Percentiles rank a stretch among this genome's conserved stretches.
Evolutionary conservation across 2,888 invertebrate species (phyloP).

Genomic region (Platycheirus albimanus): DNA sequence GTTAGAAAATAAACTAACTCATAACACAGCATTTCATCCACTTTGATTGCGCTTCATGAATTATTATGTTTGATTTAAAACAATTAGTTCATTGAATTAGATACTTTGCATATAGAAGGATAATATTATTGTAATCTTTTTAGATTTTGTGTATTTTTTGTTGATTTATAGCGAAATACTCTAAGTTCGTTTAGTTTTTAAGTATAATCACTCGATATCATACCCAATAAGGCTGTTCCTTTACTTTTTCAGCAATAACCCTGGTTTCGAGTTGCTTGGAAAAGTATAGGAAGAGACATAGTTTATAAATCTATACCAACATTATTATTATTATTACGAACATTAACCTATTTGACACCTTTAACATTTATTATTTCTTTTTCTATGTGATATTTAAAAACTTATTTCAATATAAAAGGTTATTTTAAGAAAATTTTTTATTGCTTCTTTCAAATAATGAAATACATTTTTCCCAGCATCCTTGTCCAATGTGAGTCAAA

Average conservation of each 20-base stretch:
- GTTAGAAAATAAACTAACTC: neutral
- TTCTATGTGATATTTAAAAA: conserved; percentile 59
- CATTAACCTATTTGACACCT: too few relatives aligned
- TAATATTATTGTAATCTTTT: neutral
- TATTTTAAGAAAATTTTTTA: too few relatives aligned
- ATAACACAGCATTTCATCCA: neutral
- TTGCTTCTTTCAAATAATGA: too few relatives aligned
- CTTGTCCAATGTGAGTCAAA: too few relatives aligned
- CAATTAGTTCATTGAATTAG: neutral
- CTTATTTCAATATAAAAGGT: conserved; percentile 34
- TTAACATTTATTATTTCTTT: conserved; percentile 6
- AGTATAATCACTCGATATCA: neutral
- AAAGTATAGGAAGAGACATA: too few relatives aligned
- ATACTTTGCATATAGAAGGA: neutral
- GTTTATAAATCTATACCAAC: too few relatives aligned
- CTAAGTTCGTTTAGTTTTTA: conserved; percentile 16
- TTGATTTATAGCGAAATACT: conserved; percentile 13
- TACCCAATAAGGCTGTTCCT: too few relatives aligned
- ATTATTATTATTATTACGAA: too few relatives aligned
- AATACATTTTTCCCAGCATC: too few relatives aligned
- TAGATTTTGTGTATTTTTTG: conserved; percentile 9
- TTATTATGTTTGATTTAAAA: neutral
- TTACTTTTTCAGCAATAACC: too few relatives aligned
- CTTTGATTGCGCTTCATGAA: neutral
- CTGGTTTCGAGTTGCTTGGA: too few relatives aligned